Conservation (phyloP, 2,113 vertebrate species). For the Sceloporus tristichus region DNA sequence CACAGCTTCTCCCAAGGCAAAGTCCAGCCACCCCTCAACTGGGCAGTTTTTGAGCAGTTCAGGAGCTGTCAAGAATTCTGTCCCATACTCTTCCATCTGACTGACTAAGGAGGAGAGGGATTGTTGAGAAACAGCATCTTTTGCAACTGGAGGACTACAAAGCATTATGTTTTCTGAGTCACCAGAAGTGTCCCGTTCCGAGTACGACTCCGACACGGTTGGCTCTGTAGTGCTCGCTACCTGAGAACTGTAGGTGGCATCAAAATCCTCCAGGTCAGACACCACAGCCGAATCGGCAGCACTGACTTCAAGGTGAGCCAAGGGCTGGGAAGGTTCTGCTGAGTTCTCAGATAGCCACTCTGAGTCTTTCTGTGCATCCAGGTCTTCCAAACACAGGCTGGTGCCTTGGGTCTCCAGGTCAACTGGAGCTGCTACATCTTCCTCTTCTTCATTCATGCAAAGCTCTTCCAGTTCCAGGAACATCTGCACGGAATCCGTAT, state of each 20-base stretch:
- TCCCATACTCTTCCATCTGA: not conserved
- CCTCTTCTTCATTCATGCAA: conserved; percentile 81
- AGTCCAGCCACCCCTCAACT: conserved; percentile 24
- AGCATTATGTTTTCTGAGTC: conserved; percentile 71
- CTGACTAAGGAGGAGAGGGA: conserved; percentile 11
- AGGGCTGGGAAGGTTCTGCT: conserved; percentile 47
- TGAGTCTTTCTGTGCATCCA: conserved; percentile 40
- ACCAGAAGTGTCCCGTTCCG: conserved; percentile 57
- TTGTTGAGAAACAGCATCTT: conserved; percentile 3
- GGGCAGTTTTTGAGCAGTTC: conserved; percentile 21
- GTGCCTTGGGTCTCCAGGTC: conserved; percentile 63
- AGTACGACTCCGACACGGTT: conserved; percentile 63
- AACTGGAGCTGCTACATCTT: conserved; percentile 45
- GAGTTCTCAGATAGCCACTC: conserved; percentile 49
- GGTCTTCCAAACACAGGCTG: conserved; percentile 30
- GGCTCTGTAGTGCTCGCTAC: conserved; percentile 70
- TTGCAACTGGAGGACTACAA: conserved; percentile 55
- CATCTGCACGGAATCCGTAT: conserved; percentile 91
- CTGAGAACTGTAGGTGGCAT: conserved; percentile 76
- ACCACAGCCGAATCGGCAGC: conserved; percentile 65
- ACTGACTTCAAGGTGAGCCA: conserved; percentile 54
- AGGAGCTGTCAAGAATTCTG: not conserved
- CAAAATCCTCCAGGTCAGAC: conserved; percentile 70
- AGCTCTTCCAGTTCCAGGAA: conserved; percentile 94
- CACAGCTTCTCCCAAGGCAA: not conserved